A percentile compares a stretch with the other conserved stretches of the same genome.
phyloP scores from a whole-genome alignment of 2,797 vertebrate genomes.

The Cyclura pinguis region DNA sequence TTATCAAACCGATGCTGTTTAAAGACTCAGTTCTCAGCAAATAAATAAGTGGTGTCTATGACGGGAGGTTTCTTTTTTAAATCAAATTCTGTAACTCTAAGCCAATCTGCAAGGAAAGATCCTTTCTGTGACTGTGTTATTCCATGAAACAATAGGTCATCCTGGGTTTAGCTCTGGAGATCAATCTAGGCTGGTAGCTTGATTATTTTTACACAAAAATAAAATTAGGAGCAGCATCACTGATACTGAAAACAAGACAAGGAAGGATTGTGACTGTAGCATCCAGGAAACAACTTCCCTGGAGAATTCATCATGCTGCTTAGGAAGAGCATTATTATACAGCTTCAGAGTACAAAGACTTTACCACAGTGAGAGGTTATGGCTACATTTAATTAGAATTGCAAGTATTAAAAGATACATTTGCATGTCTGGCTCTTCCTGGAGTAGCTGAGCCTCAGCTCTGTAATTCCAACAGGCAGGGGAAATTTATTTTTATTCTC shows the following conservation, averaged over 20 bases:
- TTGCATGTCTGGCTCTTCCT: slow-evolving; percentile 11
- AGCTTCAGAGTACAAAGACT: slow-evolving; percentile 13
- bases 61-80: too few species aligned
- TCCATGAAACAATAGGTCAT: too few species aligned
- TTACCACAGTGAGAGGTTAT: slow-evolving; percentile 36
- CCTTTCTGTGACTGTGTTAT: too few species aligned
- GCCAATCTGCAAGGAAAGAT: too few species aligned
- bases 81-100: too few species aligned
- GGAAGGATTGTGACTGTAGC: neutral
- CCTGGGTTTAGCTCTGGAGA: neutral
- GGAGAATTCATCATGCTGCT: slow-evolving; percentile 10
- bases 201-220: neutral
- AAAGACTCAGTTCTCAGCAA: too few species aligned
- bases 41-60: too few species aligned
- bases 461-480: slow-evolving; percentile 17
- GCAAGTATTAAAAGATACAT: slow-evolving; percentile 26
- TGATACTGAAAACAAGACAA: neutral
- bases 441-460: slow-evolving; percentile 27
- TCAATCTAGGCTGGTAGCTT: neutral
- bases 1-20: too few species aligned
- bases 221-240: neutral
- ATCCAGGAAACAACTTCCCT: slow-evolving; percentile 10
- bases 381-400: slow-evolving; percentile 42
- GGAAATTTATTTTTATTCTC: slow-evolving; percentile 38
- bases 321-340: slow-evolving; percentile 7